These are phyloP conservation scores for Hephaestus fuliginosus DNA, from an alignment of 2,797 vertebrate genomes.

Conservation along the genomic window DNA sequence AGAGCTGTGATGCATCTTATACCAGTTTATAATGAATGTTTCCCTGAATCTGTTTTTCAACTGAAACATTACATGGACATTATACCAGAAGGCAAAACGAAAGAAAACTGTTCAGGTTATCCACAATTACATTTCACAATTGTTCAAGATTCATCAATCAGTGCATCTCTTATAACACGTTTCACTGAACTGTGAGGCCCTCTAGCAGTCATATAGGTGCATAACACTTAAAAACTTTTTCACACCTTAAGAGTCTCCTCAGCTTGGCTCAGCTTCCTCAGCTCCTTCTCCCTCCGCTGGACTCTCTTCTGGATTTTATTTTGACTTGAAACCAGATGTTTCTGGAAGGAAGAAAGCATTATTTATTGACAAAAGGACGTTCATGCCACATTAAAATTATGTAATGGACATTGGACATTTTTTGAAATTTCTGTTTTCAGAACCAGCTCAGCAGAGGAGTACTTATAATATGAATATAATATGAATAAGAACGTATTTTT, in stretches of 20 bases:
- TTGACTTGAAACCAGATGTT: neutral
- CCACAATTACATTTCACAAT: neutral
- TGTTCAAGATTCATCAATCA: neutral
- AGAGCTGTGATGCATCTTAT: too few relatives aligned
- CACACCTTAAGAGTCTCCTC: slow-evolving; percentile 29
- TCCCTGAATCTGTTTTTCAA: too few relatives aligned
- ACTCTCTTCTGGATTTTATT: slow-evolving; percentile 9
- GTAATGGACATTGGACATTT: too few relatives aligned
- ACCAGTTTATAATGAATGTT: too few relatives aligned
- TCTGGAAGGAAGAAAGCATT: slow-evolving; percentile 23
- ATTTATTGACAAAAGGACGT: neutral
- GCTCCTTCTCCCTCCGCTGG: slow-evolving; percentile 17
- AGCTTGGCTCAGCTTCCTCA: slow-evolving; percentile 1
- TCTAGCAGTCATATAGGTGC: neutral
- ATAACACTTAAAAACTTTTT: neutral
- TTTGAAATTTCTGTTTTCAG: too few relatives aligned
- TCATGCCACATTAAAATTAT: too few relatives aligned
- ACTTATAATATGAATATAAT: too few relatives aligned
- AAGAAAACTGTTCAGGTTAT: neutral
- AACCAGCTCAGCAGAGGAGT: neutral
- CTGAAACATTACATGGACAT: too few relatives aligned
- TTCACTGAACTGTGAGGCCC: neutral
- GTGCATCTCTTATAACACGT: neutral
- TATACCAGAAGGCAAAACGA: too few relatives aligned
- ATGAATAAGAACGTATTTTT: neutral